A percentile compares a stretch with the other conserved stretches of the same genome.
Conservation (phyloP, 2,797 vertebrate species). For the Poecile montanus region DNA sequence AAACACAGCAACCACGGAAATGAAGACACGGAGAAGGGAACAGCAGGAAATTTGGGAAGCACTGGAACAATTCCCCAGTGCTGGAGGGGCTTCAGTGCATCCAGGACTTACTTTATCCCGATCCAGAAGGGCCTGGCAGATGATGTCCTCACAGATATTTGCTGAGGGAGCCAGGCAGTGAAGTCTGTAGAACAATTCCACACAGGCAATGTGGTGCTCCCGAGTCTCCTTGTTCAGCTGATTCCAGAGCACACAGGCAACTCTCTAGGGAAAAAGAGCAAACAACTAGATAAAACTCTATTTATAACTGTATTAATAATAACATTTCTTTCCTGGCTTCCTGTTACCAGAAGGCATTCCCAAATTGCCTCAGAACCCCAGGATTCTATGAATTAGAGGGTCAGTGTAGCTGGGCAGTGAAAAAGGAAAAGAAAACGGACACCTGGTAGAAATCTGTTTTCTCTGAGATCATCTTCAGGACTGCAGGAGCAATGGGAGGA, state of each 20-base stretch:
- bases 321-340: not conserved
- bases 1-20: not conserved
- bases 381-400: not conserved
- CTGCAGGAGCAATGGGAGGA: slow-evolving; percentile 86
- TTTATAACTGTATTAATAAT: not conserved
- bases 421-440: not conserved
- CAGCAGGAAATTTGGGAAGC: not conserved
- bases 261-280: slow-evolving; percentile 77
- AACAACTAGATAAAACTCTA: not conserved
- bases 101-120: slow-evolving; percentile 84
- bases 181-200: slow-evolving; percentile 94
- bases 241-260: slow-evolving; percentile 90
- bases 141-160: slow-evolving; percentile 93
- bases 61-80: not conserved
- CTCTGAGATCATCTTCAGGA: slow-evolving; percentile 86
- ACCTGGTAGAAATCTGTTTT: slow-evolving; percentile 95
- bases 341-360: not conserved
- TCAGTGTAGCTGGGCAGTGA: not conserved
- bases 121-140: slow-evolving; percentile 90
- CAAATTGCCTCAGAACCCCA: not conserved
- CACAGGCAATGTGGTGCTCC: slow-evolving; percentile 91
- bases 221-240: slow-evolving; percentile 90
- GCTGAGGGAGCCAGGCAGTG: slow-evolving; percentile 94
- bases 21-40: not conserved
- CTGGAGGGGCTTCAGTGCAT: not conserved